These are phyloP conservation scores for Oikopleura albicans DNA, from an alignment of 23 tunicate genomes.

Conservation along the genomic window DNA sequence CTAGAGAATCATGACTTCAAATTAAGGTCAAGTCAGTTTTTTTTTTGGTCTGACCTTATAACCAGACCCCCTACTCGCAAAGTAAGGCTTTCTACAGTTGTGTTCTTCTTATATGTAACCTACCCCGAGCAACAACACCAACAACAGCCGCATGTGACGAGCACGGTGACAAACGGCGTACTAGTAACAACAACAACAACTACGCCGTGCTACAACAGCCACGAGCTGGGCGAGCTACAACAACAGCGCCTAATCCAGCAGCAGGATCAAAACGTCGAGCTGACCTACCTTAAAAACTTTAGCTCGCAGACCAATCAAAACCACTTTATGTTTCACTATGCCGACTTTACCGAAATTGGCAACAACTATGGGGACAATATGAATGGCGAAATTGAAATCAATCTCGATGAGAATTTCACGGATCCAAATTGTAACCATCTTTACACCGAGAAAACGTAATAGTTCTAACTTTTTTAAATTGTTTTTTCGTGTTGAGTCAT, in stretches of 20 bases:
- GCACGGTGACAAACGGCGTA: not conserved
- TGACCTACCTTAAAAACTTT: not conserved
- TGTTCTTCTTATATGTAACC: no score
- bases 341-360: not conserved
- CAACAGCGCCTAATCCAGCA: no score
- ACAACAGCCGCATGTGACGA: not conserved
- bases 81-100: no score
- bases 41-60: no score
- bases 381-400: not conserved
- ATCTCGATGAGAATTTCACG: not conserved
- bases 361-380: not conserved
- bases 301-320: not conserved
- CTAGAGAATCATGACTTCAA: no score
- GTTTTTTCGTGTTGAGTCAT: no score
- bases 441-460: not conserved
- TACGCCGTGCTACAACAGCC: not conserved
- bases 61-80: no score
- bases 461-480: no score
- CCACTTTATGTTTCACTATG: not conserved
- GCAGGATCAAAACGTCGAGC: not conserved
- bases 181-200: not conserved
- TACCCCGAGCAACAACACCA: no score
- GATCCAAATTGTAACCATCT: not conserved
- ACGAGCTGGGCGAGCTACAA: not conserved
- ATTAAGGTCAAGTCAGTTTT: no score